These are phyloP conservation scores for Trididemnum nubilum DNA, from an alignment of 23 tunicate species.

Conservation along the genomic window DNA sequence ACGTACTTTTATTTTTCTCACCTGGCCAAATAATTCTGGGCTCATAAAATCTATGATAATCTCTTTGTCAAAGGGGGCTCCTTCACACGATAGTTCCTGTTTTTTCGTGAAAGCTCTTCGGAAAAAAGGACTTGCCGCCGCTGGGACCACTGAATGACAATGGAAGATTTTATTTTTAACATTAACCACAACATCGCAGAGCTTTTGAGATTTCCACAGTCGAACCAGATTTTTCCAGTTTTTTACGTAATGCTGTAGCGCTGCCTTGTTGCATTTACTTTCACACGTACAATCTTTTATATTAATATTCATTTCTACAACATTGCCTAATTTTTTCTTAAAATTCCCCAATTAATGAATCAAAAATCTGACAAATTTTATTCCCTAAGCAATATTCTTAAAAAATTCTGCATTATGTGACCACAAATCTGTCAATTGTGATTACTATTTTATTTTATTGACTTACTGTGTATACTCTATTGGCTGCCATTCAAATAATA, in stretches of 20 bases:
- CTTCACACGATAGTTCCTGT: conserved; percentile 55
- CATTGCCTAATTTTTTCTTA: too few relatives aligned
- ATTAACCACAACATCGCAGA: conserved; percentile 68
- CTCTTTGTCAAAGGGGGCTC: conserved; percentile 36
- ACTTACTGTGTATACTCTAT: too few relatives aligned
- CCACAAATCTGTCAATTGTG: too few relatives aligned
- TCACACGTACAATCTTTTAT: too few relatives aligned
- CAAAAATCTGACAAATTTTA: too few relatives aligned
- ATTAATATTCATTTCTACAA: too few relatives aligned
- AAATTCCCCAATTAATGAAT: too few relatives aligned
- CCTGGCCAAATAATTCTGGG: conserved; percentile 75
- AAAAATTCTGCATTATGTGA: too few relatives aligned
- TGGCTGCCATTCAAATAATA: too few relatives aligned
- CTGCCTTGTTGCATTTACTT: not conserved
- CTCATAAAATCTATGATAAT: conserved; percentile 74
- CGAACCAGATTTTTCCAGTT: conserved; percentile 85
- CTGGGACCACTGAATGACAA: conserved; percentile 81
- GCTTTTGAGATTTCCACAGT: conserved; percentile 85
- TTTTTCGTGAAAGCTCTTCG: conserved; percentile 66
- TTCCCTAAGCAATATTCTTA: too few relatives aligned
- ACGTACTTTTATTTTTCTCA: not conserved
- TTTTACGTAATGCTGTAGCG: conserved; percentile 69
- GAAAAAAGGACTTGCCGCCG: conserved; percentile 80
- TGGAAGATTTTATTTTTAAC: conserved; percentile 59
- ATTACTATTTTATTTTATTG: too few relatives aligned